phyloP scores from a whole-genome alignment of 64 coral and sea anemone genomes.

The Dendrophyllia cribrosa region DNA sequence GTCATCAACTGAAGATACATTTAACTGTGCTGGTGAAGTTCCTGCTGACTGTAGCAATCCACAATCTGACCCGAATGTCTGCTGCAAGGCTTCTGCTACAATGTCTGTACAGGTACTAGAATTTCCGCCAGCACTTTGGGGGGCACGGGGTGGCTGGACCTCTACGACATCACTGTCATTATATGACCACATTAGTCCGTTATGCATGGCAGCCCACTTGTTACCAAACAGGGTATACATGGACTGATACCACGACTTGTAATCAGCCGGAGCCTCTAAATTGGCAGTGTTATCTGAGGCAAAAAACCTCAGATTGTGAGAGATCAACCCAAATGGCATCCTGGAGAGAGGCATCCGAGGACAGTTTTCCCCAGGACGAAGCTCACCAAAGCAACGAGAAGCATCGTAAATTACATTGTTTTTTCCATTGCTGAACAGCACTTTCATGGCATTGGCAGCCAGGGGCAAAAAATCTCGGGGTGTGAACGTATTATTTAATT shows the following conservation, averaged over 20 bases:
- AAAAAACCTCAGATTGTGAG: conserved; percentile 71
- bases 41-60: no score
- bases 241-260: conserved; percentile 57
- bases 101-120: not conserved
- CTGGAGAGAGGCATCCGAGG: conserved; percentile 35
- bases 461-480: conserved; percentile 28
- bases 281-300: conserved; percentile 20
- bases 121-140: not conserved
- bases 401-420: conserved; percentile 37
- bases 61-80: not conserved
- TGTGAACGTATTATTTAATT: not conserved
- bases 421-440: conserved; percentile 21
- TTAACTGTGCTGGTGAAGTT: no score
- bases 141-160: not conserved
- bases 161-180: not conserved
- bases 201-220: conserved; percentile 54
- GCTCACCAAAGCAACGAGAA: conserved; percentile 37
- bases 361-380: not conserved
- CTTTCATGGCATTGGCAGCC: not conserved
- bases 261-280: conserved; percentile 56
- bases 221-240: conserved; percentile 77
- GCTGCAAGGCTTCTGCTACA: not conserved
- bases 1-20: no score
- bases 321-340: conserved; percentile 71
- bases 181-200: conserved; percentile 81